Base-by-base conservation (phyloP, 2,797 vertebrate species). In the Melopsittacus undulatus region DNA sequence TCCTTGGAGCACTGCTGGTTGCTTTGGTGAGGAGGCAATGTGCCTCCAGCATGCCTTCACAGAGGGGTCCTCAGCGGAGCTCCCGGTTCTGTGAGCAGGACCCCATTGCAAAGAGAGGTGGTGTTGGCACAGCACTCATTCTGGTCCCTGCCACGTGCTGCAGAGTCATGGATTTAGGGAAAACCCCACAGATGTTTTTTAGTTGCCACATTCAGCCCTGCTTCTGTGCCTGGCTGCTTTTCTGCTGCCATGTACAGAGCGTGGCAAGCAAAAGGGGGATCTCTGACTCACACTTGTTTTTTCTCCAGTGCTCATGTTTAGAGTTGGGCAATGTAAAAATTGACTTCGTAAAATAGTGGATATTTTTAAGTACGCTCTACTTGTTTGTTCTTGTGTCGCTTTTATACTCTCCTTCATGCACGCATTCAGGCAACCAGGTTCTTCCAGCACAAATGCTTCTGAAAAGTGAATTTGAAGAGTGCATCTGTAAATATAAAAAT, bases 61-160 rank as follows among this genome's bases (percentile, higher is more conserved):
- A 4, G 48, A 3, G 5, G 24, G 32, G 17, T 8, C n/a, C 46
- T 42, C 11, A 0, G 5, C 1, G 1, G 19, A 5, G 23, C 19
- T 1, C 9, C 36, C 0, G 10, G 42, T 13, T 56, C 7, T 17
- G 45, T 4, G 42, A 32, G 46, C 64, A 2, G 15, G 13, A 36
- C 46, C 52, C 19, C 23, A 9, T 30, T 0, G 4, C 0, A 4
- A 23, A 5, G 48, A 13, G 62, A 30, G 27, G 34, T 7, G 13
- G 17, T 20, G 15, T 4, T 27, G 56, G 46, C 27, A 3, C 36
- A 12, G 42, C 22, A 11, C 59, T 36, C 6, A 1, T 64, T 32
- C 16, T 11, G 17, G 21, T 4, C 6, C 12, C 61, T 45, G 38
- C 52, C 5, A 1, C 1, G 0, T 4, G 29, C 7, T 18, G n/a